phyloP scores from a whole-genome alignment of 2,888 invertebrate genomes.

The Acrobasis repandana region DNA sequence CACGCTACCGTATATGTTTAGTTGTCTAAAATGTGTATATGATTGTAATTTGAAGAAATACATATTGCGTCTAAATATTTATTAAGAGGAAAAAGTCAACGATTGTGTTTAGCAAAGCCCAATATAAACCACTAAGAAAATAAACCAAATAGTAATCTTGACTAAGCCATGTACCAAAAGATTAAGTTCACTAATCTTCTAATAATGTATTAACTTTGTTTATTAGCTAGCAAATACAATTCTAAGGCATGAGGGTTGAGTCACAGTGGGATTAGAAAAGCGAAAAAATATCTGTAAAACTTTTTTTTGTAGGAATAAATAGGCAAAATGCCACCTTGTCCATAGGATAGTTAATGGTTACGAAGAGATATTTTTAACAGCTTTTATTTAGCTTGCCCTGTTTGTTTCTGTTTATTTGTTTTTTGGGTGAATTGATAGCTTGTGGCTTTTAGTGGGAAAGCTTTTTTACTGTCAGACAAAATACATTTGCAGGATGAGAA shows the following conservation, averaged over 20 bases:
- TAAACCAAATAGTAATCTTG: neutral
- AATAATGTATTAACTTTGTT: conserved; percentile 6
- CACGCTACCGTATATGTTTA: no score
- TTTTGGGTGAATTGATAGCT: no score
- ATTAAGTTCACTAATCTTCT: conserved; percentile 2
- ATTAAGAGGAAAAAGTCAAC: neutral
- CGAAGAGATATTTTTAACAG: neutral
- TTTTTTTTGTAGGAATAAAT: no score
- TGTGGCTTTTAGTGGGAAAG: no score
- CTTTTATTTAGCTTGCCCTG: no score
- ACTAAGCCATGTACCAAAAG: neutral
- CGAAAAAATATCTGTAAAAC: neutral
- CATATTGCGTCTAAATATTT: neutral
- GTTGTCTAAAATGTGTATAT: no score
- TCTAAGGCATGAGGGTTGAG: neutral
- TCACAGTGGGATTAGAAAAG: neutral
- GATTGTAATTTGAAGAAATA: neutral
- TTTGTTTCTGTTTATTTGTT: no score
- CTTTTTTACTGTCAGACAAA: no score
- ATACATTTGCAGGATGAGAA: no score
- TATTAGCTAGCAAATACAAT: neutral
- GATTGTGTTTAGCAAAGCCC: neutral
- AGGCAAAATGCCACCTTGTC: no score
- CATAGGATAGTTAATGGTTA: no score
- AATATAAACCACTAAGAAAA: neutral